A percentile compares a stretch with the other conserved stretches of the same genome.
Conservation (phyloP, 2,888 invertebrate species). For the Leptothorax acervorum region DNA sequence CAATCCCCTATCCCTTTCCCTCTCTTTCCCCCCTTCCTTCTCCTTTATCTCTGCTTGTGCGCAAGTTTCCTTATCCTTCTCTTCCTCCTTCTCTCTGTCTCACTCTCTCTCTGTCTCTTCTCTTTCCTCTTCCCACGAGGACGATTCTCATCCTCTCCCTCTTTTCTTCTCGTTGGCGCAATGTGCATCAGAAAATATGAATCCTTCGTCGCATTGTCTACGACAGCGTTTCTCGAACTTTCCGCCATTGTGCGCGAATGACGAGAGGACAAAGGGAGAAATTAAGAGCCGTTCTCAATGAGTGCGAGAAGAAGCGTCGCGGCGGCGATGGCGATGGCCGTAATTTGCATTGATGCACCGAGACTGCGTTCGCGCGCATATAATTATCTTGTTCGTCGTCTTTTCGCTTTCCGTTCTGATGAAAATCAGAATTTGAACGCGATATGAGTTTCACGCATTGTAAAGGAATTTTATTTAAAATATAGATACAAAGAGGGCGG, state of each 20-base stretch:
- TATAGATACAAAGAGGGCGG: too few relatives aligned
- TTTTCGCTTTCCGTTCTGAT: not conserved
- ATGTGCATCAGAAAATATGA: conserved; percentile 74
- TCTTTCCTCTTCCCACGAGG: not conserved
- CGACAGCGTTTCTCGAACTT: conserved; percentile 51
- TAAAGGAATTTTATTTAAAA: not conserved
- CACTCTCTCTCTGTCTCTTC: not conserved
- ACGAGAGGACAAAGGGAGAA: conserved; percentile 48
- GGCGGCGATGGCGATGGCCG: conserved; percentile 10
- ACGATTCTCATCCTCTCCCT: conserved; percentile 14
- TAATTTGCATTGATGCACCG: conserved; percentile 55
- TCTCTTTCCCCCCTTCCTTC: not conserved
- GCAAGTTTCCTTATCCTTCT: conserved; percentile 53
- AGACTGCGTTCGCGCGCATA: conserved; percentile 27
- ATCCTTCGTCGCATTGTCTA: conserved; percentile 75
- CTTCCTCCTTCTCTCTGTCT: not conserved
- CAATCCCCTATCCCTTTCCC: conserved; percentile 1
- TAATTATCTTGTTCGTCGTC: conserved; percentile 27
- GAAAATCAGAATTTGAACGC: conserved; percentile 19
- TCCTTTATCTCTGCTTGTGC: conserved; percentile 56
- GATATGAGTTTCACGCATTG: not conserved
- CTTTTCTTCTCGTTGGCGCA: conserved; percentile 52
- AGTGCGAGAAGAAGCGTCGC: conserved; percentile 42
- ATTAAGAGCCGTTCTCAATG: conserved; percentile 48
- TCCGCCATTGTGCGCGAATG: conserved; percentile 50